Percentiles rank a stretch among this genome's conserved stretches.
phyloP scores from a whole-genome alignment of 1,140 invertebrate genomes.

The Sycobia sp. region DNA sequence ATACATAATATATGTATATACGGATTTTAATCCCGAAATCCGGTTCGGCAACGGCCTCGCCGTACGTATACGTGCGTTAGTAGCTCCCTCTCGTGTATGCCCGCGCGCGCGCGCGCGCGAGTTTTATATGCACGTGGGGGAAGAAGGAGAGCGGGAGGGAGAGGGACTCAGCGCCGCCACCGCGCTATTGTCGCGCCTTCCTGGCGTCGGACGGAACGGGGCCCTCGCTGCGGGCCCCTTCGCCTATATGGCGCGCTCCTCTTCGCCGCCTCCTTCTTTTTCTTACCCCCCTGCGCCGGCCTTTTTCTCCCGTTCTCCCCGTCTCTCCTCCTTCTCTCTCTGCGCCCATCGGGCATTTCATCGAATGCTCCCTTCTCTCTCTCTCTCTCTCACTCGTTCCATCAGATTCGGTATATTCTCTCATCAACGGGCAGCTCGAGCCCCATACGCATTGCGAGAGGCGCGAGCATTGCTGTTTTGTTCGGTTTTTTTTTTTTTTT shows the following conservation, averaged over 20 bases:
- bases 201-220: slow-evolving; percentile 38
- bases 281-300: slow-evolving; percentile 23
- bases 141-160: background rate
- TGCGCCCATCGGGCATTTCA: background rate
- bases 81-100: no score
- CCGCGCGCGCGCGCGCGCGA: no score
- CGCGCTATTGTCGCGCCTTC: slow-evolving; percentile 48
- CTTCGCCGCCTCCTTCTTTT: background rate
- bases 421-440: background rate
- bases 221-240: slow-evolving; percentile 33
- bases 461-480: no score
- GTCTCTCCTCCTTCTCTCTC: background rate
- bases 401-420: background rate
- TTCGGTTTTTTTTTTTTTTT: no score
- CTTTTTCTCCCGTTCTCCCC: slow-evolving; percentile 9
- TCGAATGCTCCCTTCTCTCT: background rate
- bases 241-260: slow-evolving; percentile 3
- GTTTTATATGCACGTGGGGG: no score
- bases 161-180: slow-evolving; percentile 1
- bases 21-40: slow-evolving; percentile 50
- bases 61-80: no score
- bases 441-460: no score
- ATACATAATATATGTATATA: no score
- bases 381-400: slow-evolving; percentile 9
- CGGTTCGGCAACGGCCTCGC: slow-evolving; percentile 48